Conservation (phyloP, 2,113 vertebrate species). For the Pyxicephalus adspersus region DNA sequence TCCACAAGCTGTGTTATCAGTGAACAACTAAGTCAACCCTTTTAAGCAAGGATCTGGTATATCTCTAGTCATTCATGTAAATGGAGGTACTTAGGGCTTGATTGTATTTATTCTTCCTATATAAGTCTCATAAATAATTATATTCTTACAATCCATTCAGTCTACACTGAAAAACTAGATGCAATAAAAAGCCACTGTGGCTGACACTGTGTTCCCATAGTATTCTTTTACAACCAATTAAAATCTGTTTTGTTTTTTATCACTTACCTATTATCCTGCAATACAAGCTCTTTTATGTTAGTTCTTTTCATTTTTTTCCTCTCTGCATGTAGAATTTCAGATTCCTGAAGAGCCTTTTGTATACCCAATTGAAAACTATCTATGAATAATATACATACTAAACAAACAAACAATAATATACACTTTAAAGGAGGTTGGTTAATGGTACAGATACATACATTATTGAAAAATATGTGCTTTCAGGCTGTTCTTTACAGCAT, state of each 20-base stretch:
- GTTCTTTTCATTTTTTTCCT: not conserved
- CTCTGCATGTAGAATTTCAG: not conserved
- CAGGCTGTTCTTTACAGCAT: too few species aligned
- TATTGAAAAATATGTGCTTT: too few species aligned
- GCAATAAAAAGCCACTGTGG: not conserved
- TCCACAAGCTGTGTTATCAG: too few species aligned
- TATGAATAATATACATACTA: too few species aligned
- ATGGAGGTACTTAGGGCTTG: not conserved
- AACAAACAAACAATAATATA: too few species aligned
- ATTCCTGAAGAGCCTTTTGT: not conserved
- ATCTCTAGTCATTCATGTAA: not conserved
- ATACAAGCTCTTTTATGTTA: not conserved
- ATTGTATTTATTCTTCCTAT: not conserved
- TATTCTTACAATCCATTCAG: not conserved
- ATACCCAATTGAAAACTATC: not conserved
- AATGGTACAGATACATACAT: too few species aligned
- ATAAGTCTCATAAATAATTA: not conserved
- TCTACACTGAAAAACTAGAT: not conserved
- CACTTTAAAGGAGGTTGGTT: too few species aligned
- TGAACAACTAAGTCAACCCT: too few species aligned
- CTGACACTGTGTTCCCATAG: not conserved
- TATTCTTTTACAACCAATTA: not conserved
- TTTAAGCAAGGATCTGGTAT: too few species aligned
- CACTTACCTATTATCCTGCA: not conserved
- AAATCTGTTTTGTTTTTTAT: too few species aligned